Base-by-base conservation (phyloP, 2,113 vertebrate genomes). In the Talpa occidentalis region DNA sequence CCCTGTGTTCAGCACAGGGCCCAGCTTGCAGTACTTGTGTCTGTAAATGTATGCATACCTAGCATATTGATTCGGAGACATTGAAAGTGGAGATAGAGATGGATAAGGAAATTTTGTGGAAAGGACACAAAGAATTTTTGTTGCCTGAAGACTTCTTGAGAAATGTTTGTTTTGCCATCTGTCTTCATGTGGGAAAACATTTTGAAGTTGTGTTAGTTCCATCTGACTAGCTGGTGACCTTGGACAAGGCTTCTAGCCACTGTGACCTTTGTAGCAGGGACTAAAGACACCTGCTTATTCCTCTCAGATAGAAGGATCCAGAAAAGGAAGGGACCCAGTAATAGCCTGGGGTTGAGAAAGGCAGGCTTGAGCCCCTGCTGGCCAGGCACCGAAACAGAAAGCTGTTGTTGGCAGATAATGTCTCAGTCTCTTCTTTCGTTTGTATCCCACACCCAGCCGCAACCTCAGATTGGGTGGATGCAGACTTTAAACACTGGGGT, bases 401-500 rank as follows among this genome's bases (percentile, higher is more conserved):
- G 74, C 81, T 82, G 37, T 79, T 91, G 66, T 76, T 94, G 89
- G 80, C 80, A 93, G 60, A 79, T 30, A 79, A 82, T 59, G 32
- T 80, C 52, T 94, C 52, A 78, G n/a, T 24, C 32, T 66, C 40
- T 80, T 76, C 56, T 91, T 35, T 94, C 28, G 8, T 47, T 90
- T 95, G 62, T 66, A 49, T 47, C 30, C 37, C 52, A 72, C 4
- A 88, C 80, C 44, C 69, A 85, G 30, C 22, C 24, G 79, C 70
- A 92, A 35, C 40, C 54, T 93, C 26, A 87, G 92, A 35, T 37
- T 94, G 89, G 72, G 70, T 94, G 79, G 83, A 24, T 83, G 47
- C 62, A 83, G 44, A 59, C 73, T 95, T 89, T 77, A 94, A 90
- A 73, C 92, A 69, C 52, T 92, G 44, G 76, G 60, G 64, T 97